These are phyloP conservation scores for Scyliorhinus canicula DNA, from an alignment of 2,797 vertebrate species.

Conservation along the genomic window DNA sequence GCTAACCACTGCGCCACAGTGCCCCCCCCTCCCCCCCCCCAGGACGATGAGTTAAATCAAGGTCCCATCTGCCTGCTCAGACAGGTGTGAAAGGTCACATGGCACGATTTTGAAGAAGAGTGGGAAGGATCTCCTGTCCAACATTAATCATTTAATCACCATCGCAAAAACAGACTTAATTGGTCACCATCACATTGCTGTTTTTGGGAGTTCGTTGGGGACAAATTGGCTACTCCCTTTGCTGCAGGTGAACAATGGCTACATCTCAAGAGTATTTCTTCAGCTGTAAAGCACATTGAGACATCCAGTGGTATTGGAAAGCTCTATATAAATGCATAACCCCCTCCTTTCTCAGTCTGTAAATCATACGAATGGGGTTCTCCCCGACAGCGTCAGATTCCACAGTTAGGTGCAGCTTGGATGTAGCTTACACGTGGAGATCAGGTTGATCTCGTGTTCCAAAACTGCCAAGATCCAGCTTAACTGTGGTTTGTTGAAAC, in stretches of 20 bases:
- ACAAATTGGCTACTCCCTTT: background rate
- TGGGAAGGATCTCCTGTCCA: no score
- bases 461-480: background rate
- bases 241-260: background rate
- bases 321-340: background rate
- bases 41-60: no score
- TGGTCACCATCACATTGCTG: no score
- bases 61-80: no score
- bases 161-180: no score
- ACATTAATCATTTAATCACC: no score
- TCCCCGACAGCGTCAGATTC: background rate
- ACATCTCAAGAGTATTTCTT: background rate
- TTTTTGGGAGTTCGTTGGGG: no score
- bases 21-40: no score
- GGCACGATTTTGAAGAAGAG: no score
- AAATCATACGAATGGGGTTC: background rate
- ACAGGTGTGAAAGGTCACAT: no score
- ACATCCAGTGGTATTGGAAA: background rate
- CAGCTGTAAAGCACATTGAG: background rate
- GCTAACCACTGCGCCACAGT: no score
- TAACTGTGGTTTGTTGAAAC: background rate
- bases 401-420: background rate
- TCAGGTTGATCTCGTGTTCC: background rate
- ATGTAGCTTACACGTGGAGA: background rate
- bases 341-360: background rate